phyloP scores from a whole-genome alignment of 2,888 invertebrate species.

The Drosophila emarginata region DNA sequence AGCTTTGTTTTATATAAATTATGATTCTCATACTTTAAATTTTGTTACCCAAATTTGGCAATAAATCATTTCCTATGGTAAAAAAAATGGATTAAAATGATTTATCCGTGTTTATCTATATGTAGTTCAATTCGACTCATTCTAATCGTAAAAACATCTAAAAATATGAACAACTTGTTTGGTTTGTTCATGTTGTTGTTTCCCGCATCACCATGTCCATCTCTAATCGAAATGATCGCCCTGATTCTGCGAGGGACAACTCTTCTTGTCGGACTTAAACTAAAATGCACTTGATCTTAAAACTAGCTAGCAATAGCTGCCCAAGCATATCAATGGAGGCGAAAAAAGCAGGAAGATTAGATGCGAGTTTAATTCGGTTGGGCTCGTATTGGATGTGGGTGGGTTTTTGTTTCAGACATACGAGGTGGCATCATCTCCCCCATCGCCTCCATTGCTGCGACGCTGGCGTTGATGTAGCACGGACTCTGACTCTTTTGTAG shows the following conservation, averaged over 20 bases:
- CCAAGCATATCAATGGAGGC: conserved; percentile 12
- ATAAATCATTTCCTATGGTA: not conserved
- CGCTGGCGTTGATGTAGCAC: conserved; percentile 35
- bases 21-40: not conserved
- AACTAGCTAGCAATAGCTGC: conserved; percentile 7
- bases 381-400: conserved; percentile 18
- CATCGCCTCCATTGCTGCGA: conserved; percentile 17
- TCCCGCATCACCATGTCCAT: not conserved
- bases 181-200: not conserved
- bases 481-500: conserved; percentile 17
- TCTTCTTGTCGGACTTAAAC: conserved; percentile 35
- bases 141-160: not conserved
- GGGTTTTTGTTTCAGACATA: conserved; percentile 47
- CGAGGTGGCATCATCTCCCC: conserved; percentile 48
- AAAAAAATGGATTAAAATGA: not conserved
- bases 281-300: conserved; percentile 49
- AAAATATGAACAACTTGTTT: not conserved
- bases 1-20: not conserved
- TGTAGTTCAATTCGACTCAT: not conserved
- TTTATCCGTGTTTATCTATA: not conserved
- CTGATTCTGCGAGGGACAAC: not conserved
- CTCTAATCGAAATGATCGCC: not conserved
- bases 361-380: not conserved
- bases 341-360: not conserved
- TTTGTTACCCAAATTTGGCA: not conserved